Percentiles rank a stretch among this genome's conserved stretches.
Evolutionary conservation across 1,140 invertebrate species (phyloP).

Genomic region (Scaptodrosophila lebanonensis): DNA sequence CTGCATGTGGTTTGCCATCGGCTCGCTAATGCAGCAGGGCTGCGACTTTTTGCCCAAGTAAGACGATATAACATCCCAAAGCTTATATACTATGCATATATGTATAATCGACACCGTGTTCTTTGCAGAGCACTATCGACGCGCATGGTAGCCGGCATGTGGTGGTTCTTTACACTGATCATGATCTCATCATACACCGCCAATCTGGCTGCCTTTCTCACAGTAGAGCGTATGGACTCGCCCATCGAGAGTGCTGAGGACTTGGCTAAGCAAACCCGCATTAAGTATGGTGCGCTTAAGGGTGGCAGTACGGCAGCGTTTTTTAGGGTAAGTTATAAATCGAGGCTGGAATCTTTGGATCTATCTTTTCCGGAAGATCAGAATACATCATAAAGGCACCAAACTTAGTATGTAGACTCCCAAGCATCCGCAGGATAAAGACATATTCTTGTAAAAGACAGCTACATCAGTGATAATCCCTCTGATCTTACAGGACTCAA

Average conservation of each 20-base stretch:
- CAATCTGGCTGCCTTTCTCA: slow-evolving; percentile 97
- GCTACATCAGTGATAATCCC: too few species aligned
- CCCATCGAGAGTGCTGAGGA: slow-evolving; percentile 97
- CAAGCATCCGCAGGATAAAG: too few species aligned
- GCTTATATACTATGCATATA: neutral
- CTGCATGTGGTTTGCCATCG: slow-evolving; percentile 97
- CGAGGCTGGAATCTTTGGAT: too few species aligned
- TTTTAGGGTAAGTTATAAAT: slow-evolving; percentile 85
- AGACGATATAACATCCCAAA: slow-evolving; percentile 53
- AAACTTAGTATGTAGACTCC: too few species aligned
- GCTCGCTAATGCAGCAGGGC: slow-evolving; percentile 94
- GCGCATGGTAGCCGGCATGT: slow-evolving; percentile 93
- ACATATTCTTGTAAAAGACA: too few species aligned
- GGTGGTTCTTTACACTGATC: slow-evolving; percentile 99
- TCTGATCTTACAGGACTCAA: slow-evolving; percentile 85
- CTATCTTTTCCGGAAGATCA: too few species aligned
- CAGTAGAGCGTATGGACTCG: slow-evolving; percentile 96
- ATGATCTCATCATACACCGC: slow-evolving; percentile 99
- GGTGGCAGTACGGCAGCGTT: slow-evolving; percentile 95
- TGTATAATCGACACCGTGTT: slow-evolving; percentile 8
- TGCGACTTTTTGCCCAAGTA: slow-evolving; percentile 94
- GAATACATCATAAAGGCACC: too few species aligned
- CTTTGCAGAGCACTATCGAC: slow-evolving; percentile 87
- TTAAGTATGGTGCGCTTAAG: slow-evolving; percentile 96
- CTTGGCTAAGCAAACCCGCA: slow-evolving; percentile 96